phyloP scores from a whole-genome alignment of 2,113 vertebrate genomes.

The Ancistrus triradiatus region DNA sequence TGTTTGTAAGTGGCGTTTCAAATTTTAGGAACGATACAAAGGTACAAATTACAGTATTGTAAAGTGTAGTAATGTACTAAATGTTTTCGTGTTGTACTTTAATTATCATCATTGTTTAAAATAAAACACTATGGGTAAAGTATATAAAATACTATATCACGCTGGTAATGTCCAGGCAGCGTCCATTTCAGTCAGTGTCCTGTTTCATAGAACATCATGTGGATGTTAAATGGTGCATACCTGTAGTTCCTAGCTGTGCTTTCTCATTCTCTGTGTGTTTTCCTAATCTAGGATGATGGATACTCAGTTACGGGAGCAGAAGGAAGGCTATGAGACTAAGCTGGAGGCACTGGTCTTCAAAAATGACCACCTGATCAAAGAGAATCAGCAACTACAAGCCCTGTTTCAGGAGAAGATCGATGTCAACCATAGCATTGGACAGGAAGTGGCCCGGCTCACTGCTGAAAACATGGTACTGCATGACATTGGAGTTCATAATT shows the following conservation, averaged over 20 bases:
- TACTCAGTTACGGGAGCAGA: conserved; percentile 82
- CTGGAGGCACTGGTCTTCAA: conserved; percentile 80
- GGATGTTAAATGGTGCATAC: too few species aligned
- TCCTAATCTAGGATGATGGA: conserved; percentile 75
- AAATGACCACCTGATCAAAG: conserved; percentile 82
- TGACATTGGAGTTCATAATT: conserved; percentile 11
- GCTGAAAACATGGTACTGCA: conserved; percentile 81
- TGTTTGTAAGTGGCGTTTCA: too few species aligned
- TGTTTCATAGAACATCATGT: too few species aligned
- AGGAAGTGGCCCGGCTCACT: conserved; percentile 81
- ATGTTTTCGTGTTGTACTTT: too few species aligned
- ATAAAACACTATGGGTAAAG: too few species aligned
- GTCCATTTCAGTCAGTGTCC: too few species aligned
- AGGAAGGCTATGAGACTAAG: conserved; percentile 78
- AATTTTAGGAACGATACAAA: too few species aligned
- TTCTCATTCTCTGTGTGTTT: not conserved
- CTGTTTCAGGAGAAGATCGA: conserved; percentile 86
- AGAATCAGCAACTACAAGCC: conserved; percentile 83
- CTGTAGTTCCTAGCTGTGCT: not conserved
- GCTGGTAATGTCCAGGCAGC: too few species aligned
- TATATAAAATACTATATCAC: too few species aligned
- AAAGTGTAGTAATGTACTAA: too few species aligned
- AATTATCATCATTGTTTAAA: too few species aligned
- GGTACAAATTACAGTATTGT: too few species aligned
- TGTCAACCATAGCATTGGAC: conserved; percentile 78